A percentile compares a stretch with the other conserved stretches of the same genome.
phyloP scores from a whole-genome alignment of 2,888 invertebrate genomes.

The Tyria jacobaeae region DNA sequence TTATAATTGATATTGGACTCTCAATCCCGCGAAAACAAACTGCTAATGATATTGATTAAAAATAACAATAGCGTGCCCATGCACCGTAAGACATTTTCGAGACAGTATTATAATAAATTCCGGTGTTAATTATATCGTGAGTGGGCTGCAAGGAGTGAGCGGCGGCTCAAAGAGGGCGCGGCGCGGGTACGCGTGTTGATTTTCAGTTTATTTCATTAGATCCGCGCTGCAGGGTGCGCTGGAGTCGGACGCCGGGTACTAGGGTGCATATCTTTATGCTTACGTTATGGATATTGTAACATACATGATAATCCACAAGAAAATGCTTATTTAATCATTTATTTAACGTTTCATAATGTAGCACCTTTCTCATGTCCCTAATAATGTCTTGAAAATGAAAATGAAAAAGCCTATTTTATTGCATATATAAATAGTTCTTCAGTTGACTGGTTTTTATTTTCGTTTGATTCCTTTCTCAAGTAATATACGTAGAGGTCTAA shows the following conservation, averaged over 20 bases:
- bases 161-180: conserved; percentile 60
- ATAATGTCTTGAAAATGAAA: no score
- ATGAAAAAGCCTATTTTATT: no score
- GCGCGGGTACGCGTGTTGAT: conserved; percentile 79
- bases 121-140: conserved; percentile 82
- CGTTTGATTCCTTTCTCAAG: no score
- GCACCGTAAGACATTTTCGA: conserved; percentile 62
- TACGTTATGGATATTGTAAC: not conserved
- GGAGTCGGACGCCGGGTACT: conserved; percentile 62
- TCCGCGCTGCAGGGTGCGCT: conserved; percentile 79
- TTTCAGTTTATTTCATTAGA: conserved; percentile 87
- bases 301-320: not conserved
- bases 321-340: no score
- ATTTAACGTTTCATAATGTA: no score
- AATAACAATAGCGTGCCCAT: conserved; percentile 72
- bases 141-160: conserved; percentile 50
- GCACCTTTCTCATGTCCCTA: no score
- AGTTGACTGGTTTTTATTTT: no score
- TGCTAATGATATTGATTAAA: conserved; percentile 49
- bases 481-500: no score
- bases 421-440: no score
- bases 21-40: conserved; percentile 45
- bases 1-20: conserved; percentile 36
- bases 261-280: conserved; percentile 49
- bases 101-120: conserved; percentile 76